Evolutionary conservation across 2,113 vertebrate genomes (phyloP).

Genomic region (Trichomycterus rosablanca): DNA sequence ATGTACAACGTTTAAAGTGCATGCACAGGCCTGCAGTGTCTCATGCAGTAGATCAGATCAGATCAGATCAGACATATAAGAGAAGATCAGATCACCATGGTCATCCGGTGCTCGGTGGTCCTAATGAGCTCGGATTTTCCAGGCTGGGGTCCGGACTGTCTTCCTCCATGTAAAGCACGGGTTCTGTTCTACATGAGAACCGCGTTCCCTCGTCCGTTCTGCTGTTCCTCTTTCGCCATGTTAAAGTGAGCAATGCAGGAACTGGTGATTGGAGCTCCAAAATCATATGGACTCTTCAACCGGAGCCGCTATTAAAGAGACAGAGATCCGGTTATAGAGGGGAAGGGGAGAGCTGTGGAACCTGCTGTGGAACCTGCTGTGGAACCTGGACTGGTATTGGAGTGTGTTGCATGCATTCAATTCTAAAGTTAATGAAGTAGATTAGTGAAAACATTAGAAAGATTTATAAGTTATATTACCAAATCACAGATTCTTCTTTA

Average conservation of each 20-base stretch:
- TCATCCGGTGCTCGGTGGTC: conserved; percentile 57
- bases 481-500: no score
- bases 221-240: conserved; percentile 50
- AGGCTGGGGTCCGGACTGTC: conserved; percentile 49
- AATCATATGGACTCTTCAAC: conserved; percentile 69
- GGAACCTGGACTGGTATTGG: no score
- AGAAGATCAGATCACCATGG: conserved; percentile 53
- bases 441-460: no score
- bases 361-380: no score
- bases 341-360: no score
- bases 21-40: background rate
- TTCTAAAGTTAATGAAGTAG: no score
- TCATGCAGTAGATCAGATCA: conserved; percentile 2
- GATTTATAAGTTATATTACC: no score
- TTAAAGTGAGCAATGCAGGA: conserved; percentile 40
- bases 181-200: conserved; percentile 36
- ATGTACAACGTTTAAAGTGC: no score
- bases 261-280: conserved; percentile 68
- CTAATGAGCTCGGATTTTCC: conserved; percentile 56
- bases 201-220: conserved; percentile 28
- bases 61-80: conserved; percentile 1
- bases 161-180: conserved; percentile 57
- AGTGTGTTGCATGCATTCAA: no score
- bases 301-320: conserved; percentile 72
- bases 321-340: conserved; percentile 50